Evolutionary conservation across 2,888 invertebrate species (phyloP), one percentile per base, ranked within the genome.

Genomic region (Philopedon plagiatum): DNA sequence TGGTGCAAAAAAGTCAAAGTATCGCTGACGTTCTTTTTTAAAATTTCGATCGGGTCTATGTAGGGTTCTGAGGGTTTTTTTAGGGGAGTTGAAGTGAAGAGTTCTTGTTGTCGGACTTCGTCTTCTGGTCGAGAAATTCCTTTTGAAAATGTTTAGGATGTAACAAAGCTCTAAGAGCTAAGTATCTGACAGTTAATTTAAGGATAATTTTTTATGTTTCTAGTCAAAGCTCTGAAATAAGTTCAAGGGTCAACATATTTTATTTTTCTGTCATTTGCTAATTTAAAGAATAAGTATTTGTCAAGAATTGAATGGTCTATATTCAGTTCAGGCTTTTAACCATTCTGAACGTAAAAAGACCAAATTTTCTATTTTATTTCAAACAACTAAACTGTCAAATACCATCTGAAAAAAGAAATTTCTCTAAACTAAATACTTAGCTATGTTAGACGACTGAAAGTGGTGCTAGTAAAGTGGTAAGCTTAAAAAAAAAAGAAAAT

Each of bases 1-100:
- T 85, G 84, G 74, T 86, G 85, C 29, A 86, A 78, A 75, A 86
- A 86, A 11, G 84, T 83, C 37, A 86, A 77, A 2, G 85, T 86
- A 73, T 85, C 84, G 73, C 78, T 82, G 19, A 86, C 84, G 68
- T 85, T 82, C 78, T 79, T 80, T 76, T 83, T 85, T 32, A 86
- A 78, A 54, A 81, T 73, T 56, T 80, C 83, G 5, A 85, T 81
- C 1, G 81, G 79, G 72, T 83, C 81, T 57, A 56, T 64, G 64
- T n/a, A 39, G 44, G 13, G 74, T 44, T 44, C 61, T 67, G 32
- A 19, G 34, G 19, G 61, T 66, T 66, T 49, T 64, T 76, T 79
- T 64, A 78, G 46, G 11, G 82, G 81, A 32, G 82, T 81, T 1
- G 83, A 82, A 19, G 82, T 78, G 65, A 78, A 75, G 23, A 80